Percentiles rank a stretch among this genome's conserved stretches.
Evolutionary conservation across 2,888 invertebrate species (phyloP).

Genomic region (Bursaphelenchus okinawaensis): DNA sequence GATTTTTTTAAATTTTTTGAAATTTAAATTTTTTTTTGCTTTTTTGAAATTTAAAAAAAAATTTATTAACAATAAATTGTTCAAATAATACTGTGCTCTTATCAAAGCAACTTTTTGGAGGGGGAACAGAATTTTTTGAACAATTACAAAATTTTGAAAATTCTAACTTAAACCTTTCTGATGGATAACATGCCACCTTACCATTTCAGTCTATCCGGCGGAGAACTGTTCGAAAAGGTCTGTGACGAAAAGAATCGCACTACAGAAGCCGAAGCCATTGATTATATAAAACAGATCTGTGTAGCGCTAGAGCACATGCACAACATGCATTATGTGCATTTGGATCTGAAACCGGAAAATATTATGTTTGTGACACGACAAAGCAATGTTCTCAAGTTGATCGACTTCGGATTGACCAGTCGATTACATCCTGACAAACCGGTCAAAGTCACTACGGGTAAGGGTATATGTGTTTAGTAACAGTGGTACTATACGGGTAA

Average conservation of each 20-base stretch:
- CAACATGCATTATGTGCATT: slow-evolving; percentile 95
- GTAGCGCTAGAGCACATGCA: slow-evolving; percentile 98
- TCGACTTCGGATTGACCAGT: slow-evolving; percentile 98
- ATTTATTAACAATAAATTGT: too few species aligned
- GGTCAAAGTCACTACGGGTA: slow-evolving; percentile 72
- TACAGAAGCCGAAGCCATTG: slow-evolving; percentile 97
- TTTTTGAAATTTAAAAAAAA: slow-evolving; percentile 1
- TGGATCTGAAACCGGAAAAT: slow-evolving; percentile 84
- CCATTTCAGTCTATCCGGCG: slow-evolving; percentile 85
- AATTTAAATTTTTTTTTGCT: too few species aligned
- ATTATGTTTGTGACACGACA: slow-evolving; percentile 97
- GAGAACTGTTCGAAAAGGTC: slow-evolving; percentile 96
- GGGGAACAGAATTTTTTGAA: too few species aligned
- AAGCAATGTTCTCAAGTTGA: slow-evolving; percentile 91
- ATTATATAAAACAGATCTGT: slow-evolving; percentile 96
- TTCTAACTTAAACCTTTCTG: background rate
- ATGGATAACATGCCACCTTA: too few species aligned
- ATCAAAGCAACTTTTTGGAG: too few species aligned
- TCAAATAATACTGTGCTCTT: background rate
- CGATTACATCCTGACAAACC: slow-evolving; percentile 95
- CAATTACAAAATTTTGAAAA: too few species aligned
- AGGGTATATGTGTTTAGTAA: background rate
- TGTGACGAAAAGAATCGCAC: slow-evolving; percentile 95
- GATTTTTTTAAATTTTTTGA: too few species aligned
- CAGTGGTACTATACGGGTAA: too few species aligned